Base-by-base conservation (phyloP, 1,140 invertebrate species). In the Pogonognathellus flavescens region DNA sequence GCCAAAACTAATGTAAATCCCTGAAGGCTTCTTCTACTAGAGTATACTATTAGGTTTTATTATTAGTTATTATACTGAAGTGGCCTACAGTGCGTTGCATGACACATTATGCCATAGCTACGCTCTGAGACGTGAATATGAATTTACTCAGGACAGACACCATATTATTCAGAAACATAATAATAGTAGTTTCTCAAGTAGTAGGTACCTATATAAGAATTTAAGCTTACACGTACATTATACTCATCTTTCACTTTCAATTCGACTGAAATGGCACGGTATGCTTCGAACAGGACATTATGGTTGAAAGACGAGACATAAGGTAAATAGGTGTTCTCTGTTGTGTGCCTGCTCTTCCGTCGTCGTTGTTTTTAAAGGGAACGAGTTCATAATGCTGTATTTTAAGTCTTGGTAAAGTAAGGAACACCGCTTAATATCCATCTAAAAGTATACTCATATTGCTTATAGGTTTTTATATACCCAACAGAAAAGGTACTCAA, bases 231-330 rank as follows among this genome's bases (percentile, higher is more conserved):
- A n/a, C n/a, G 31, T 41, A 41, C 31, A 41, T 41, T 25, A 10
- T 10, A 66, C 22, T 66, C 25, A 25, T 66, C 62, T 66, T 66
- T 66, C 62, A 66, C 62, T 66, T 66, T 66, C 62, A 66, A 25
- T 66, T 66, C 20, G 62, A 66, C 22, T 11, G 62, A 66, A 25
- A 66, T 66, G 62, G 18, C 62, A 66, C 59, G 59, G 59, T 60
- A 20, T 18, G 22, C 18, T 60, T 22, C 11, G 18, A 60, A 70
- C 31, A 76, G 70, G 16, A 50, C 70, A 76, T 76, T 76, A 49
- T 76, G 70, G 41, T 76, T 41, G 41, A 76, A 76, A 76, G 70
- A 76, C n/a, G 70, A 41, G 25, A 31, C 70, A 76, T 25, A 76
- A 41, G 70, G 70, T 76, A 76, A 76, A 76, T 76, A 50, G 70